phyloP scores from a whole-genome alignment of 2,113 vertebrate genomes.

The Orycteropus afer region DNA sequence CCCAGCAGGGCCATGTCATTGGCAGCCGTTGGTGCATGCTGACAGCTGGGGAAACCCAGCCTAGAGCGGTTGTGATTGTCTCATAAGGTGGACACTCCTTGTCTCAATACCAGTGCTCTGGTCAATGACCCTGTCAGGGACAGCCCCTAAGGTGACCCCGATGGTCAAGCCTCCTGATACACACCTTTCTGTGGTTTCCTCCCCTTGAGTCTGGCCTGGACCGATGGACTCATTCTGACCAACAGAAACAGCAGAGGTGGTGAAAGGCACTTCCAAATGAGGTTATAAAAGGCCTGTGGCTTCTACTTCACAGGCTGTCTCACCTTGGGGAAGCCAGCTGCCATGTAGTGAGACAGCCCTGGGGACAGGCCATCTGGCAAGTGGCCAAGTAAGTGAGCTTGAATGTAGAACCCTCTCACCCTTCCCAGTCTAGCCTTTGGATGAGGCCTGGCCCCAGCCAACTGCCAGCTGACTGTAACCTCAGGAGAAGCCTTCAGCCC shows the following conservation, averaged over 20 bases:
- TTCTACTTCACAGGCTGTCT: accelerated
- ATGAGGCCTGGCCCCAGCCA: neutral
- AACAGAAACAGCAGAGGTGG: accelerated
- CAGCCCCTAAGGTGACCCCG: accelerated
- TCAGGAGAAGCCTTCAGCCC: accelerated
- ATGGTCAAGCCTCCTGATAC: accelerated
- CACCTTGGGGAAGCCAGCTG: neutral
- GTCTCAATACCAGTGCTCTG: accelerated
- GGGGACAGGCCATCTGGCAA: accelerated
- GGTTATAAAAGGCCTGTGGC: neutral
- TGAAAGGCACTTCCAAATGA: accelerated
- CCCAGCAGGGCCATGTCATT: accelerated
- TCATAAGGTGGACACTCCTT: accelerated
- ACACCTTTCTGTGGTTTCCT: accelerated
- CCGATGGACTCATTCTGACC: accelerated
- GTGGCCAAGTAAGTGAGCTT: neutral
- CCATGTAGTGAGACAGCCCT: accelerated
- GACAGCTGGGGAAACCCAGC: neutral
- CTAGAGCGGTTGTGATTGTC: accelerated
- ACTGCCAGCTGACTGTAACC: neutral
- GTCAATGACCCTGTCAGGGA: neutral
- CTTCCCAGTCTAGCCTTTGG: neutral
- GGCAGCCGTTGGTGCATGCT: accelerated
- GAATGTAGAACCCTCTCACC: neutral
- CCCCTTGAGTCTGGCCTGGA: neutral